Percentiles rank a stretch among this genome's conserved stretches.
Conservation (phyloP, 1,140 invertebrate genomes). For the Ooceraea biroi region DNA sequence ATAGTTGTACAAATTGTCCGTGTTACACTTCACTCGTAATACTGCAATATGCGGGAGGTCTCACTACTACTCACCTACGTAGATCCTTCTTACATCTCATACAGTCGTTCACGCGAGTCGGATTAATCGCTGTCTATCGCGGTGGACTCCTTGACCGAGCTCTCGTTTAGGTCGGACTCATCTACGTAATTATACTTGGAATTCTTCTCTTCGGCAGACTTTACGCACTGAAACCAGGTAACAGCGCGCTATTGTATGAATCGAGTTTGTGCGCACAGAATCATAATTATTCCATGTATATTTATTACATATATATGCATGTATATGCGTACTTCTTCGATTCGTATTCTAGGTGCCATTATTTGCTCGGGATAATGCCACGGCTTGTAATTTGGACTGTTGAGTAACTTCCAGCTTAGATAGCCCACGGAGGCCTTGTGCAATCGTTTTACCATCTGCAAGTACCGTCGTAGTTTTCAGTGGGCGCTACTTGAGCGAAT, state of each 20-base stretch:
- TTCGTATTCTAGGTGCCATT: constrained; percentile 88
- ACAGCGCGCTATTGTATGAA: background rate
- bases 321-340: constrained; percentile 89
- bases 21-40: constrained; percentile 42
- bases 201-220: constrained; percentile 84
- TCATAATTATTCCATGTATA: constrained; percentile 6
- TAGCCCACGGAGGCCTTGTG: constrained; percentile 93
- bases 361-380: constrained; percentile 96
- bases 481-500: background rate
- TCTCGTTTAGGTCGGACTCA: constrained; percentile 83
- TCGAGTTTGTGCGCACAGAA: background rate
- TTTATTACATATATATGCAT: constrained; percentile 8
- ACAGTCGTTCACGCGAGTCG: constrained; percentile 65
- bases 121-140: constrained; percentile 84
- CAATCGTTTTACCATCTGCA: constrained; percentile 90
- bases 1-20: constrained; percentile 42
- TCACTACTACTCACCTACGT: constrained; percentile 49
- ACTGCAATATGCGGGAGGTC: constrained; percentile 47
- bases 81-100: constrained; percentile 19
- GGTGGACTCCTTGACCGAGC: constrained; percentile 76
- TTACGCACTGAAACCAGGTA: constrained; percentile 81
- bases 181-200: constrained; percentile 84
- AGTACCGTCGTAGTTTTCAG: constrained; percentile 49
- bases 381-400: constrained; percentile 92
- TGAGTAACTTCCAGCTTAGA: constrained; percentile 92